Base-by-base conservation (phyloP, 2,888 invertebrate genomes). In the Drosophila mimetica region DNA sequence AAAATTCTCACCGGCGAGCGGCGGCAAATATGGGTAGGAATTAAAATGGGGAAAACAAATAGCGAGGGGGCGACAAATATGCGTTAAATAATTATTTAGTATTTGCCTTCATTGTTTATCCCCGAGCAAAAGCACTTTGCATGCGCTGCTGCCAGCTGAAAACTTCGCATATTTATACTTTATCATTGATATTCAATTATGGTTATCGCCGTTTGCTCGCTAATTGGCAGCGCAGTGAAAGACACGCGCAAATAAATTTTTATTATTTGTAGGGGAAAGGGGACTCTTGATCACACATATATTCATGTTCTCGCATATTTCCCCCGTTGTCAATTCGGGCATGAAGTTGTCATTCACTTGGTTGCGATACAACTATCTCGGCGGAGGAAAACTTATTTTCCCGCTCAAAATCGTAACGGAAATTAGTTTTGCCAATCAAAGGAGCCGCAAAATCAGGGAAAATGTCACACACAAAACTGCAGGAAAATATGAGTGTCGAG, bases 351-450 rank as follows among this genome's bases (percentile, higher is more conserved):
- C 57, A 34, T 13, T 65, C 42, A 60, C 22, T 22, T 22, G 4
- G 42, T 2, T 18, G 18, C 13, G 59, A 59, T 39, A 13, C n/a
- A n/a, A 28, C 39, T 18, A 41, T 34, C 48, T 61, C 18, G 61
- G 14, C 47, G 2, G 14, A 50, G 34, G 34, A 42, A 50, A 61
- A 42, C 41, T 9, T 14, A 34, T 46, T 50, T 67, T 39, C 53
- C 32, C 34, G n/a, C 48, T 22, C 16, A 14, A 22, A 25, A 32
- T 39, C n/a, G 34, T 39, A 76, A 57, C 87, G 89, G 88, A 89
- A 89, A 89, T 89, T 87, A 80, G 69, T 63, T 79, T 80, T 81
- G 66, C 78, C 77, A 79, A 87, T 86, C 86, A 79, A 75, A 55
- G 42, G 30, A 47, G 20, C 41, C 34, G 41, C 28, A 47, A 44